Evolutionary conservation across 2,888 invertebrate genomes (phyloP).

Genomic region (Serrognathus titanus): DNA sequence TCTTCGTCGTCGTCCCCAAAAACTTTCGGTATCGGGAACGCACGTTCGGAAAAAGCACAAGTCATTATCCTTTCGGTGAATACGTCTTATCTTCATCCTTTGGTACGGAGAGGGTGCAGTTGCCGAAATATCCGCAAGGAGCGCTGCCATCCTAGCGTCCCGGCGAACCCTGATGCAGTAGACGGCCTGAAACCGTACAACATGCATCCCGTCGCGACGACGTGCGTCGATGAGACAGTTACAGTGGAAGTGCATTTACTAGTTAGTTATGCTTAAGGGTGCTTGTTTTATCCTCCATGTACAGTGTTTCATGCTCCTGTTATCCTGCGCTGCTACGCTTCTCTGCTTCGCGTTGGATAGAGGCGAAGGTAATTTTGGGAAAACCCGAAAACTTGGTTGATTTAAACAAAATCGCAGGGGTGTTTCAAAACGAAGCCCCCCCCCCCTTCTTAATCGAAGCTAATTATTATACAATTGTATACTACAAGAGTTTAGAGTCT

Average conservation of each 20-base stretch:
- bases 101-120: conserved; percentile 13
- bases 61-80: neutral
- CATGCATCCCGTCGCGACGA: conserved; percentile 41
- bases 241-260: conserved; percentile 30
- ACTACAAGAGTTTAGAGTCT: no score
- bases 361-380: conserved; percentile 18
- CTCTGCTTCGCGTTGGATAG: conserved; percentile 23
- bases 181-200: conserved; percentile 41
- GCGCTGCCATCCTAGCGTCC: conserved; percentile 44
- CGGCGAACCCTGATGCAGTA: conserved; percentile 49
- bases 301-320: conserved; percentile 21
- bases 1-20: neutral
- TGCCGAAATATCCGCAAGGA: conserved; percentile 40
- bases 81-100: conserved; percentile 2
- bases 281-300: conserved; percentile 20
- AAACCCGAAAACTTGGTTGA: no score
- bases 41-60: conserved; percentile 2
- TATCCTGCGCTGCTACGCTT: conserved; percentile 16
- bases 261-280: conserved; percentile 34
- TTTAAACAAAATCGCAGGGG: no score
- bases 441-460: no score
- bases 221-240: conserved; percentile 27
- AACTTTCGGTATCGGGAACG: neutral
- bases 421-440: no score
- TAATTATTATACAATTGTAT: no score